Evolutionary conservation across 2,113 vertebrate genomes (phyloP), one percentile per base, ranked within the genome.

Genomic region (Solenodon paradoxus): DNA sequence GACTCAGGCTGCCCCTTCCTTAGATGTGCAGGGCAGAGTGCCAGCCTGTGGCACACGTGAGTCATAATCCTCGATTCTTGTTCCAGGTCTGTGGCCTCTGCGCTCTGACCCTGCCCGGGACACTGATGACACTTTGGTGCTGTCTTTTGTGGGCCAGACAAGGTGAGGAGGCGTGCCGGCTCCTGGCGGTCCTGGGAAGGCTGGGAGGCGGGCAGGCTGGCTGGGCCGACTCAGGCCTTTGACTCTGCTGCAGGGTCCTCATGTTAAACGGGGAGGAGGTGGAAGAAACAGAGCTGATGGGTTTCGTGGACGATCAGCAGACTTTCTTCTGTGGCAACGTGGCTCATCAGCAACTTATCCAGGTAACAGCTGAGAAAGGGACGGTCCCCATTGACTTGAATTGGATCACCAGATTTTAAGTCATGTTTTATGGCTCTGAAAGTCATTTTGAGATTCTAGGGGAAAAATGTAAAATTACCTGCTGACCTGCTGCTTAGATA

Each of bases 311-410:
- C 40, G 99, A 99, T 94, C 99, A 99, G 97, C 99, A 99, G 98
- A 99, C 99, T 0, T 99, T 99, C 98, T 99, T 99, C 97, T 99
- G 99, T 13, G 99, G 99, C 83, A 99, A 99, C 0, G 99, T 99
- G 92, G 99, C 99, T 0, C 99, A 99, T 91, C 99, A 99, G 71
- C 99, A 99, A 19, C 98, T 99, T 84, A 99, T 99, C 97, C 99
- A 99, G 98, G 99, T 99, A 97, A 89, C 9, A 0, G 16, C 6
- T 28, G 63, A 38, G 79, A 17, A 45, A 38, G 7, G 12, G 11
- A n/a, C 38, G 35, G 49, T 17, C 15, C 7, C 26, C 8, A 0
- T 28, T n/a, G 30, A 17, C 63, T 71, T 13, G 45, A n/a, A 30
- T 77, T 40, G 42, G 92, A 75, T 17, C 8, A 38, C 15, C 24